Conservation (phyloP, 2,888 invertebrate genomes). For the Mesorhabditis sp. region DNA sequence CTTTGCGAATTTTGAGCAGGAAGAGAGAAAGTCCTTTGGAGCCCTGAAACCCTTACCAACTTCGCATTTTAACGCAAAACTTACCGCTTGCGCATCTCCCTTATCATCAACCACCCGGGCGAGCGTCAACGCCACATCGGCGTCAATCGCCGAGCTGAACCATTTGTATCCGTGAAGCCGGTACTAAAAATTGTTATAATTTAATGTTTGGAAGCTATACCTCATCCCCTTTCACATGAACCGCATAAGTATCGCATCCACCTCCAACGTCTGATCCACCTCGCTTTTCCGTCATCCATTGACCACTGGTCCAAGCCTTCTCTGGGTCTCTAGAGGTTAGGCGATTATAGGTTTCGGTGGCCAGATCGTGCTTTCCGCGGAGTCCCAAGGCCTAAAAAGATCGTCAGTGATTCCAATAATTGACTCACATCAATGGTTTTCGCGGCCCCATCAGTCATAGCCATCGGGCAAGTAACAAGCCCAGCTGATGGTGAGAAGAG, state of each 20-base stretch:
- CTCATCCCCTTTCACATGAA: slow-evolving; percentile 31
- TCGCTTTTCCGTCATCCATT: slow-evolving; percentile 67
- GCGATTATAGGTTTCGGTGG: slow-evolving; percentile 29
- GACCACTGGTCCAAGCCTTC: slow-evolving; percentile 66
- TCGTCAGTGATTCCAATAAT: not conserved
- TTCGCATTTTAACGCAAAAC: not conserved
- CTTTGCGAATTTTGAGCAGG: slow-evolving; percentile 60
- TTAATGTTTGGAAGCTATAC: slow-evolving; percentile 15
- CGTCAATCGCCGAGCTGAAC: slow-evolving; percentile 67
- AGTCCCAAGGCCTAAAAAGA: slow-evolving; percentile 21
- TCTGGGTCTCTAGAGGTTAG: slow-evolving; percentile 22
- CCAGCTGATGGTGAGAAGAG: slow-evolving; percentile 64
- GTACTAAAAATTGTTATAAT: slow-evolving; percentile 30
- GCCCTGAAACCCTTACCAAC: slow-evolving; percentile 57
- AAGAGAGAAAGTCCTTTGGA: slow-evolving; percentile 64
- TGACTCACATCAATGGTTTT: slow-evolving; percentile 61
- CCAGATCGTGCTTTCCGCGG: slow-evolving; percentile 21
- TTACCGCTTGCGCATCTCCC: slow-evolving; percentile 49
- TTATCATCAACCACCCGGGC: slow-evolving; percentile 62
- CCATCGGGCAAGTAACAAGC: slow-evolving; percentile 65
- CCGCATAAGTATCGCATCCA: slow-evolving; percentile 54
- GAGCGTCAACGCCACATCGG: slow-evolving; percentile 65
- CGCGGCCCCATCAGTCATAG: slow-evolving; percentile 68
- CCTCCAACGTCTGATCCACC: slow-evolving; percentile 67
- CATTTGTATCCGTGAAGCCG: slow-evolving; percentile 66